Conservation (phyloP, 2,888 invertebrate species). For the Phasia obesa region DNA sequence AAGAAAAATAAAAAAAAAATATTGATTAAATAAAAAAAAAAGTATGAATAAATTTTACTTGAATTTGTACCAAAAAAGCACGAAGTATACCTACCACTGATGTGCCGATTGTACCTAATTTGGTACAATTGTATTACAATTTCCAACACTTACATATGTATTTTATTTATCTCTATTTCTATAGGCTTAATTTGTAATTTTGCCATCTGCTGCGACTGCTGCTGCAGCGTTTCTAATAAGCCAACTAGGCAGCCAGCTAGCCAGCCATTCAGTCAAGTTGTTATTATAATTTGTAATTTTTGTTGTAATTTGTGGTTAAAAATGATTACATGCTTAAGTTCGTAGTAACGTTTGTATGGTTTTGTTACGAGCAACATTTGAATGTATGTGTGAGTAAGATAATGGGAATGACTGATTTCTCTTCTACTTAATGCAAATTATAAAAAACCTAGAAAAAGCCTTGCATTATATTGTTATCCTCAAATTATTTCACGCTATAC, state of each 20-base stretch:
- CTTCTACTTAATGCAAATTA: conserved; percentile 19
- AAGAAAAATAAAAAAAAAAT: too few species aligned
- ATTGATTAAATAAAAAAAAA: too few species aligned
- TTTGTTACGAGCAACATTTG: background rate
- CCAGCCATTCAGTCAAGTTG: conserved; percentile 11
- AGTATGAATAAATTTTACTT: too few species aligned
- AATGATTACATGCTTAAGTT: conserved; percentile 54
- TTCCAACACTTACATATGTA: too few species aligned
- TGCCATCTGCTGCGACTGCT: conserved; percentile 40
- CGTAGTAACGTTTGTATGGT: conserved; percentile 18
- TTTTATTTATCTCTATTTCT: background rate
- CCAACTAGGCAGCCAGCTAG: conserved; percentile 25
- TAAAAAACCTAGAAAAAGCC: background rate
- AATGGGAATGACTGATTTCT: conserved; percentile 42
- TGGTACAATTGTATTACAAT: too few species aligned
- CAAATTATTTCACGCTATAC: background rate
- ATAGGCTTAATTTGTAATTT: conserved; percentile 47
- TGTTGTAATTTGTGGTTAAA: conserved; percentile 57
- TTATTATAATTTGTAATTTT: conserved; percentile 36
- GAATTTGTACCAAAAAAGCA: too few species aligned
- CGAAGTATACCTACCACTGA: too few species aligned
- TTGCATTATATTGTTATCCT: background rate
- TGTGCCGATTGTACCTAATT: too few species aligned
- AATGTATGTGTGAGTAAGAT: conserved; percentile 27
- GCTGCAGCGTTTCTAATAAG: conserved; percentile 39